phyloP scores from a whole-genome alignment of 1,140 invertebrate species.

The Harlomillsia oculata region DNA sequence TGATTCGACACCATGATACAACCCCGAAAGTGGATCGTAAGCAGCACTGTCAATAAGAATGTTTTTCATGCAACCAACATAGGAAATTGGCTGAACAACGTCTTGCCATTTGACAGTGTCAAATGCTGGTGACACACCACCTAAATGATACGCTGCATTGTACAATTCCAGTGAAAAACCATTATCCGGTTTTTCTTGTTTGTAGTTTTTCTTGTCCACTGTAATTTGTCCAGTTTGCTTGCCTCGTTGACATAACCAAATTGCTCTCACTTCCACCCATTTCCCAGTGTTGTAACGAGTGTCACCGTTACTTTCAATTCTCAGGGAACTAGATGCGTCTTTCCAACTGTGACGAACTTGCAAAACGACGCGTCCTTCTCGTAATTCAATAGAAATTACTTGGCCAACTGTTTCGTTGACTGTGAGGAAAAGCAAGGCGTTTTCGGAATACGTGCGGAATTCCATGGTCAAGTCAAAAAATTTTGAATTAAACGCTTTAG shows the following conservation, averaged over 20 bases:
- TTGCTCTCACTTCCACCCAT: constrained; percentile 64
- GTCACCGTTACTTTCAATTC: constrained; percentile 40
- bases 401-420: constrained; percentile 61
- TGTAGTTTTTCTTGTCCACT: constrained; percentile 22
- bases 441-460: constrained; percentile 77
- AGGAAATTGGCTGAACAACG: constrained; percentile 4
- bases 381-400: constrained; percentile 63
- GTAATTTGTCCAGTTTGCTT: constrained; percentile 35
- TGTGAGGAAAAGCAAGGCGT: constrained; percentile 75
- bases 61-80: constrained; percentile 64
- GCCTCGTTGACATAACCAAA: constrained; percentile 36
- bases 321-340: constrained; percentile 44
- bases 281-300: constrained; percentile 74
- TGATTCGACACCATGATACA: constrained; percentile 64
- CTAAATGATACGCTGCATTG: constrained; percentile 29
- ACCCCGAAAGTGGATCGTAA: constrained; percentile 53
- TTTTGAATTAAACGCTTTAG: constrained; percentile 65
- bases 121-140: constrained; percentile 27
- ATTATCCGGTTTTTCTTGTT: constrained; percentile 12
- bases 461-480: constrained; percentile 66
- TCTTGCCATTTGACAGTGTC: constrained; percentile 18
- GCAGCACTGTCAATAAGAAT: constrained; percentile 61
- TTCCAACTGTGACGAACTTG: constrained; percentile 57
- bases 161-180: constrained; percentile 18
- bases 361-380: constrained; percentile 64